Conservation (phyloP, 2,113 vertebrate species). For the Haliaeetus leucogaster region DNA sequence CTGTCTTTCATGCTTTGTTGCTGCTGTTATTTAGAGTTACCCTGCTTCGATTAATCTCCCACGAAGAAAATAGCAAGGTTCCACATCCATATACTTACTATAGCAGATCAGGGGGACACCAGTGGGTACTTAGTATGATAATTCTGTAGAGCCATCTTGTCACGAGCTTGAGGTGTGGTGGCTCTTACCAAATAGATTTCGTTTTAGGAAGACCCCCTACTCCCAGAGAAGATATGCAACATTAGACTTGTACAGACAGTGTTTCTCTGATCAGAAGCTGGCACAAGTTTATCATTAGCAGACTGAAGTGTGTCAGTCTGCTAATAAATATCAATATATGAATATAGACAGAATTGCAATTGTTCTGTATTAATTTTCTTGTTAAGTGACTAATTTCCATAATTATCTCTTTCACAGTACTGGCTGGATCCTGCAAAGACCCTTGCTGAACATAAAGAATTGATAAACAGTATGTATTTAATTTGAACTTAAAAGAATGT, state of each 20-base stretch:
- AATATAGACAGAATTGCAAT: neutral
- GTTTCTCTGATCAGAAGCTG: neutral
- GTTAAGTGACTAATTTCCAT: neutral
- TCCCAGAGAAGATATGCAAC: fast-evolving
- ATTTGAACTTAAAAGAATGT: neutral
- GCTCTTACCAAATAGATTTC: neutral
- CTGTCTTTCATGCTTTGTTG: neutral
- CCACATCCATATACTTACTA: neutral
- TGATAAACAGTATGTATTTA: slow-evolving; percentile 87
- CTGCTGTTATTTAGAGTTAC: neutral
- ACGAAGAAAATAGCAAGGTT: neutral
- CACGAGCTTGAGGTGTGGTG: neutral
- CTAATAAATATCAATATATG: neutral
- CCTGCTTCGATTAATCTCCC: neutral
- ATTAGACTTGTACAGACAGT: neutral
- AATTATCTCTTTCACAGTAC: slow-evolving; percentile 73
- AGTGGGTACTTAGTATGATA: fast-evolving
- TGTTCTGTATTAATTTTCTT: neutral
- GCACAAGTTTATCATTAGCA: neutral
- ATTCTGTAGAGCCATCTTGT: neutral
- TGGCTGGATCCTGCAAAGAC: slow-evolving; percentile 91
- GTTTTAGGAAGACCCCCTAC: neutral
- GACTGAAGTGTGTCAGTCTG: neutral
- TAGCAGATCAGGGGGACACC: neutral
- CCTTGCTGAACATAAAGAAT: slow-evolving; percentile 86